Base-by-base conservation (phyloP, 2,797 vertebrate species). In the Bradypus variegatus region DNA sequence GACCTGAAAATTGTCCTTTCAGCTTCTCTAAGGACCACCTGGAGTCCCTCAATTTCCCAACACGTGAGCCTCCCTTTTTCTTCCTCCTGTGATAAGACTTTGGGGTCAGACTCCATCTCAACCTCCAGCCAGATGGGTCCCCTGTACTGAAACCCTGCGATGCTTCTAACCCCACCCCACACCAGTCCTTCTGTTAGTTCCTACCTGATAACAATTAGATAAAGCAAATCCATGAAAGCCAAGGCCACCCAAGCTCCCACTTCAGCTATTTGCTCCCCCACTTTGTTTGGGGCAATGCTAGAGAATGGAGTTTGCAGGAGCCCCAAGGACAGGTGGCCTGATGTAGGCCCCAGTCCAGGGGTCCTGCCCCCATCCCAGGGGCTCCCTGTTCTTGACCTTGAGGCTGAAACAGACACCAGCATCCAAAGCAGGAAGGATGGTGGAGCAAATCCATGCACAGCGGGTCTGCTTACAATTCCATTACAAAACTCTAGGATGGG, bases 101-200 rank as follows among this genome's bases (percentile, higher is more conserved):
- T 33, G 1, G 12, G 7, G 31, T 6, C 4, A 12, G 25, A 15
- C 1, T 14, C 15, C 0, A 0, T 0, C 0, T 2, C 8, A 1
- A 18, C 16, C n/a, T 65, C 12, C 31, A 19, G 1, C 1, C 29
- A 38, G 36, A 21, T 41, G 2, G 3, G 12, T 33, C 16, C 36
- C 13, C 21, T 50, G 8, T 41, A 21, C 23, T 11, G 21, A 53
- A 45, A 58, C 38, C 67, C 6, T 1, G 16, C 1, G 27, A 2
- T 11, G 19, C 4, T 23, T 15, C 53, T 45, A 25, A 5, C 6
- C 3, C 19, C 29, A 5, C 6, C 3, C 19, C 16, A 4, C 3
- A 4, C 33, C 31, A 12, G 4, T 36, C 33, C 50, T 62, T n/a
- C 64, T 62, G 0, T 27, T 15, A 45, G 29, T 15, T 5, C 1